Base-by-base conservation (phyloP, 2,797 vertebrate species). In the Alosa sapidissima region DNA sequence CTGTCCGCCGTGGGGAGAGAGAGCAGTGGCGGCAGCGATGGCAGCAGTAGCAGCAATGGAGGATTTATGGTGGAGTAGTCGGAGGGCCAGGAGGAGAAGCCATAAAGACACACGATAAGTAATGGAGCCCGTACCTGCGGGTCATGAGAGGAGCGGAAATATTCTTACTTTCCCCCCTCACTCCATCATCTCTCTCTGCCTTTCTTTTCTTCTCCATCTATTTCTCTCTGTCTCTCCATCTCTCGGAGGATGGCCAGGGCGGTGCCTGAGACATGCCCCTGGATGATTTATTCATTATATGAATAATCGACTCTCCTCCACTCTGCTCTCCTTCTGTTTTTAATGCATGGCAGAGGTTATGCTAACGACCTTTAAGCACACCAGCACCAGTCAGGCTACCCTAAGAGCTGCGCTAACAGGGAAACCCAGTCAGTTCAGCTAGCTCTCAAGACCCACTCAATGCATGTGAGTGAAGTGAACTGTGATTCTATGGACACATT, bases 231-330 rank as follows among this genome's bases (percentile, higher is more conserved):
- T 36, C 24, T 68, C 65, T 33, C 28, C 36, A 24, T 88, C 28
- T 82, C 28, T 16, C 51, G n/a, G 85, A 52, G 47, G n/a, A 5
- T 86, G 87, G 84, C 84, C 78, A 55, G 45, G 65, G 81, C 78
- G 81, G 48, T 78, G 85, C 62, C 45, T 19, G 54, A 55, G 84
- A 82, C 75, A 85, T 86, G 85, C 83, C 54, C 81, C 58, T 41
- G 52, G 55, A 85, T 88, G 84, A 84, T 87, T 89, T 62, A 87
- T 89, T 86, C 82, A 87, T 88, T 33, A 81, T 65, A 82, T 91
- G 87, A 90, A 89, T 90, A 87, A 91, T 87, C 87, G 68, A 89
- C 85, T 84, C 82, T 84, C 19, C 68, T 21, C 55, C 33, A 41
- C 84, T 58, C 52, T 65, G 54, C 55, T 54, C 75, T 60, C 48